These are phyloP conservation scores for Garra rufa DNA, from an alignment of 2,113 vertebrate species.

Conservation along the genomic window DNA sequence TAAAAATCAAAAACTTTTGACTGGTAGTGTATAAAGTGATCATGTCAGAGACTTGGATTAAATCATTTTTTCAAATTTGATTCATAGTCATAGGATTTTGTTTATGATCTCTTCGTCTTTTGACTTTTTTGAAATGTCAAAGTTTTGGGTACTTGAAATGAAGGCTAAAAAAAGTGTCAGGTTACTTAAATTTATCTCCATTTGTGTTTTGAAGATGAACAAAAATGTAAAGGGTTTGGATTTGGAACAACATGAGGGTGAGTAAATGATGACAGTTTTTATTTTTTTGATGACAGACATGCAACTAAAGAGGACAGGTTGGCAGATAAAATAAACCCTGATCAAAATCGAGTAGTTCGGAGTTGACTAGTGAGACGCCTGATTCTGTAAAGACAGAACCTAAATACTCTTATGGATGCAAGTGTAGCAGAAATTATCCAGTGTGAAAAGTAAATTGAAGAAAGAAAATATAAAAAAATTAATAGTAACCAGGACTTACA, in stretches of 20 bases:
- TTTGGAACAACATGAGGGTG: neutral
- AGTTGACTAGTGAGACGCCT: constrained; percentile 23
- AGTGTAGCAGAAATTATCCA: constrained; percentile 57
- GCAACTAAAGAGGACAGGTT: neutral
- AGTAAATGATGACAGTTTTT: neutral
- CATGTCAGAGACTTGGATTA: neutral
- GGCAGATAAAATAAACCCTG: neutral
- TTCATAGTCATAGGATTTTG: neutral
- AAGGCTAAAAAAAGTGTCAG: too few relatives aligned
- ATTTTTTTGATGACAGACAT: neutral
- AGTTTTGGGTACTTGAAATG: too few relatives aligned
- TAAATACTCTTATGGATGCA: neutral
- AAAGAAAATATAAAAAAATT: neutral
- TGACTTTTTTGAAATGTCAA: neutral
- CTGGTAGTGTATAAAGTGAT: neutral
- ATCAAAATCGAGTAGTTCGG: neutral
- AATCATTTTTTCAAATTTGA: neutral
- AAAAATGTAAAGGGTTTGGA: neutral
- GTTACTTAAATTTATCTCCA: neutral
- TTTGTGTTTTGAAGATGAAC: neutral
- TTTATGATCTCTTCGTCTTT: neutral
- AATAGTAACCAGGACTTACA: constrained; percentile 81
- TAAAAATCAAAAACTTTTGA: too few relatives aligned
- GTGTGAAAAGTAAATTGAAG: constrained; percentile 24
- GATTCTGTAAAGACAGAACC: constrained; percentile 23